These are phyloP conservation scores for Otus sunia DNA, from an alignment of 2,113 vertebrate species.

Conservation along the genomic window DNA sequence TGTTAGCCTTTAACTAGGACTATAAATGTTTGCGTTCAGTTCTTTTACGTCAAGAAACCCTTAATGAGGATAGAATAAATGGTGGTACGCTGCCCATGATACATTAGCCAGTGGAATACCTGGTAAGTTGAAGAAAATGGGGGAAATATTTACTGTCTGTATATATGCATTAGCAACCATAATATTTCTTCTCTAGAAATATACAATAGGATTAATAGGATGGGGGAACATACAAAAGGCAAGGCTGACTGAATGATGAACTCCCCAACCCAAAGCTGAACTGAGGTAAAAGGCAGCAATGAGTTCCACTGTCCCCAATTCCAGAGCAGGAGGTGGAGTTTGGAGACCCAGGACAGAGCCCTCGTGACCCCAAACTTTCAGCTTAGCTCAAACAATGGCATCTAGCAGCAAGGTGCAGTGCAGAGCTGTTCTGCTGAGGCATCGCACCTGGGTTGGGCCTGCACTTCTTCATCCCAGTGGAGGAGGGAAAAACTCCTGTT, in stretches of 20 bases:
- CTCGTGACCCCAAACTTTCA: neutral
- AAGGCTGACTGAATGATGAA: neutral
- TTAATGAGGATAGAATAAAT: neutral
- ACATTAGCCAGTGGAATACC: neutral
- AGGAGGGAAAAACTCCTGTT: neutral
- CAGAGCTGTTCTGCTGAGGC: neutral
- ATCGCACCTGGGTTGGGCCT: neutral
- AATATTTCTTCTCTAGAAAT: neutral
- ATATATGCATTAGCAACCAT: neutral
- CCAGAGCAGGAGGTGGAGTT: neutral
- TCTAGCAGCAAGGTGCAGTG: neutral
- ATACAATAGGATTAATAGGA: neutral
- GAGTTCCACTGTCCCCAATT: neutral
- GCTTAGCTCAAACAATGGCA: neutral
- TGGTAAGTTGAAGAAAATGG: neutral
- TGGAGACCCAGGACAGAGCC: neutral
- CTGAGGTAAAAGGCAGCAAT: neutral
- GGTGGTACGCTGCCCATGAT: neutral
- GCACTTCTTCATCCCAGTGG: neutral
- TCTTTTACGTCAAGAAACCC: neutral
- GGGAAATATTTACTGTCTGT: neutral
- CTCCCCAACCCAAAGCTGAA: neutral
- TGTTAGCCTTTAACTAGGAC: neutral
- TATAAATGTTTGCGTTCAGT: neutral
- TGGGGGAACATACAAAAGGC: neutral